Conservation (phyloP, 2,113 vertebrate genomes). For the Azemiops feae region DNA sequence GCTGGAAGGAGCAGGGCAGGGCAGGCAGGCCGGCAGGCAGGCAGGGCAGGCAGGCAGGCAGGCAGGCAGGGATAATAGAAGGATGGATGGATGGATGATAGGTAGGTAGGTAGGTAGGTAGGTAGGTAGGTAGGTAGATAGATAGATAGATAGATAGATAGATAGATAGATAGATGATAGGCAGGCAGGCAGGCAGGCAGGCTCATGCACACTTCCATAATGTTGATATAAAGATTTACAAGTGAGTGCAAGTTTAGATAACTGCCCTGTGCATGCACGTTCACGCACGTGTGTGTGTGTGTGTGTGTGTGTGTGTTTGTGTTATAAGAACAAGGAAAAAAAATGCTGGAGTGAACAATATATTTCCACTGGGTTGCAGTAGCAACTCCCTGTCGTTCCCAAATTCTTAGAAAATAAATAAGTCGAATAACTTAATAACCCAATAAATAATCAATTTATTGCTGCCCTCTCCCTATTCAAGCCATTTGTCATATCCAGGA, state of each 20-base stretch:
- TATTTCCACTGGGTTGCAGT: neutral
- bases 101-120: neutral
- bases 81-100: too few relatives aligned
- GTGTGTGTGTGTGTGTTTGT: neutral
- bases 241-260: neutral
- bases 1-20: too few relatives aligned
- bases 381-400: neutral
- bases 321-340: neutral
- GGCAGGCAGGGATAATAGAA: too few relatives aligned
- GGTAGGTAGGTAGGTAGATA: too few relatives aligned
- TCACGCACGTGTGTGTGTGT: rapidly evolving
- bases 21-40: too few relatives aligned
- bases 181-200: neutral
- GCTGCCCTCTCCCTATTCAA: neutral
- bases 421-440: neutral
- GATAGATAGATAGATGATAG: too few relatives aligned
- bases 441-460: neutral
- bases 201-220: neutral
- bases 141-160: too few relatives aligned
- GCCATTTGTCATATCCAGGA: neutral
- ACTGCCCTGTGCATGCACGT: neutral
- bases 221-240: neutral
- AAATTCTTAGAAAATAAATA: neutral
- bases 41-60: too few relatives aligned
- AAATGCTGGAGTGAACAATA: neutral